phyloP scores from a whole-genome alignment of 2,113 vertebrate species.

The Nycticryphes semicollaris region DNA sequence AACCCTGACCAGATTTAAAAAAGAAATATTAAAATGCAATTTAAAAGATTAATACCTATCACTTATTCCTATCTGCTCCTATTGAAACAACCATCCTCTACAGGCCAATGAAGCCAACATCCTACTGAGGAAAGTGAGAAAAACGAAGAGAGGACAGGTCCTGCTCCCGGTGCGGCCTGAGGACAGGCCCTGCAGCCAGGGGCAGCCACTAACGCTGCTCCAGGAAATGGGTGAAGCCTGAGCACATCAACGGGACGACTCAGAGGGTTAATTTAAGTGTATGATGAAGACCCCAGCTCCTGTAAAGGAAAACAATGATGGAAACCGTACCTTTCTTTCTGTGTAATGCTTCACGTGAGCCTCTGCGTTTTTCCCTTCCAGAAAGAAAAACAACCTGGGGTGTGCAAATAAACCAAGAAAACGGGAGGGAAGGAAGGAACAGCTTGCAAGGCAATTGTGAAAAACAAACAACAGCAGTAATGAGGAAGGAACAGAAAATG shows the following conservation, averaged over 20 bases:
- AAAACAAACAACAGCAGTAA: background rate
- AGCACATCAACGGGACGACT: background rate
- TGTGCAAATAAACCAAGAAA: constrained; percentile 39
- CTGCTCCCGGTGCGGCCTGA: accelerated
- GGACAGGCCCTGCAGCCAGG: background rate
- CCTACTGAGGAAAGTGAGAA: background rate
- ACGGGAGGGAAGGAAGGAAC: constrained; percentile 13
- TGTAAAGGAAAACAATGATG: background rate
- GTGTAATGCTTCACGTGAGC: background rate
- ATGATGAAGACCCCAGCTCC: background rate
- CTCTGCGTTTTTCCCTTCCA: background rate
- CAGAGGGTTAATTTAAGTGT: background rate
- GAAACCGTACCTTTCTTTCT: background rate
- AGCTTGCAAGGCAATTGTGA: constrained; percentile 1
- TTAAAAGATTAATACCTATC: background rate
- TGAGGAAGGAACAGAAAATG: background rate
- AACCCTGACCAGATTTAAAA: background rate
- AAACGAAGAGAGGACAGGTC: background rate
- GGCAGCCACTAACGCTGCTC: accelerated
- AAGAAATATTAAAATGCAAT: background rate
- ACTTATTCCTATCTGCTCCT: background rate
- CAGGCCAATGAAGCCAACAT: background rate
- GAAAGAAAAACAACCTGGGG: background rate
- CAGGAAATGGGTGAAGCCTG: background rate
- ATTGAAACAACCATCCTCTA: background rate